Conservation (phyloP, 2,113 vertebrate genomes). For the Hemicordylus capensis region DNA sequence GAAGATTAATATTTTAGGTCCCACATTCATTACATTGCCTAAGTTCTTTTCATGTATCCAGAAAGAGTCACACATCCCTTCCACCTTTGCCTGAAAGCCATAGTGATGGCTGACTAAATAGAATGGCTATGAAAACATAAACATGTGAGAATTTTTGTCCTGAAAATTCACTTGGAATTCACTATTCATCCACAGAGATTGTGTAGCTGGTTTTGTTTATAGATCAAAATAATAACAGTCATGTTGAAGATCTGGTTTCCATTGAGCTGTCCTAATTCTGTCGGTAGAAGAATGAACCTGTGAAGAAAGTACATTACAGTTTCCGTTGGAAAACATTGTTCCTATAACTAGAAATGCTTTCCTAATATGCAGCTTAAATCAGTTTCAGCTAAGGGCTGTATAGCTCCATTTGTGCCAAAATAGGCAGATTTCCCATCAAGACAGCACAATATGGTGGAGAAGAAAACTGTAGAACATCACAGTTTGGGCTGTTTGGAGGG, state of each 20-base stretch:
- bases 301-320: background rate
- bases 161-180: background rate
- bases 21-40: background rate
- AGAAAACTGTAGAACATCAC: background rate
- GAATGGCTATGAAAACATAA: background rate
- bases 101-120: background rate
- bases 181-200: background rate
- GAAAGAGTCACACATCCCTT: accelerated
- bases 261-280: background rate
- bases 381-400: background rate
- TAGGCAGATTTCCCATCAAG: background rate
- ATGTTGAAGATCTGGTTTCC: background rate
- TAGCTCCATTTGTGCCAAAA: background rate
- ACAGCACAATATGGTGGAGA: background rate
- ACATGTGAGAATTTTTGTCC: background rate
- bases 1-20: background rate
- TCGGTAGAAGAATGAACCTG: background rate
- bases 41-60: background rate
- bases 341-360: background rate
- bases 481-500: too few relatives aligned
- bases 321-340: background rate
- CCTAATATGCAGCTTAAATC: background rate
- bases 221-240: background rate
- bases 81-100: accelerated
- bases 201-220: background rate